These are phyloP conservation scores for Vultur gryphus DNA, from an alignment of 2,797 vertebrate species.

Conservation along the genomic window DNA sequence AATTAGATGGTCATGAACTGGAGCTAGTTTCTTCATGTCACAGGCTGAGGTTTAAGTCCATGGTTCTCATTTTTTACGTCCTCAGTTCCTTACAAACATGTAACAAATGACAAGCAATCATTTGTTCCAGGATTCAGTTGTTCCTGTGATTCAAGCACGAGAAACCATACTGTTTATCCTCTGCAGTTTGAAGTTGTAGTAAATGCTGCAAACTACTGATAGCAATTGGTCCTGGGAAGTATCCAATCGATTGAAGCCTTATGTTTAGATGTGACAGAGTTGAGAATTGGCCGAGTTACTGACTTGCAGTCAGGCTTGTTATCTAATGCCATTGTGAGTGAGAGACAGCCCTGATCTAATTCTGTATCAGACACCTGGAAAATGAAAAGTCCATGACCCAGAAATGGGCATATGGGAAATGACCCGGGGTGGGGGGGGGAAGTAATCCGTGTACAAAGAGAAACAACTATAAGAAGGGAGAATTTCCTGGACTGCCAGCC, in stretches of 20 bases:
- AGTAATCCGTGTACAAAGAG: background rate
- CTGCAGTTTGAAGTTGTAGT: background rate
- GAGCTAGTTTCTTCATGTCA: background rate
- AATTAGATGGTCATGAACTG: background rate
- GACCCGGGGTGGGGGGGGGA: background rate
- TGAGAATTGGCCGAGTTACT: background rate
- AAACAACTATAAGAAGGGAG: background rate
- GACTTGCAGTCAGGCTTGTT: background rate
- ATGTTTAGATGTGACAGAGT: background rate
- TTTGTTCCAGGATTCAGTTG: background rate
- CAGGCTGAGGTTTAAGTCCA: background rate
- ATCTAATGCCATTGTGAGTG: background rate
- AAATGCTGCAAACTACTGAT: background rate
- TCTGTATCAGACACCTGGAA: background rate
- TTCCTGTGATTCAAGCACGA: background rate
- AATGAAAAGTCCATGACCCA: background rate
- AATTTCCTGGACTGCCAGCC: background rate
- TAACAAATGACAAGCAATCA: background rate
- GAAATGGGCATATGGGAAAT: background rate
- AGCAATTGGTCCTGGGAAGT: background rate
- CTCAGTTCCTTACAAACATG: background rate
- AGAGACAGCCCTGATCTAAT: background rate
- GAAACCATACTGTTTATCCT: background rate
- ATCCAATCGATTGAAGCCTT: background rate
- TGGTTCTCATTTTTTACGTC: background rate